These are phyloP conservation scores for Chrysogorgia sp. DNA, from an alignment of 92 coral and sea anemone species.

Conservation along the genomic window DNA sequence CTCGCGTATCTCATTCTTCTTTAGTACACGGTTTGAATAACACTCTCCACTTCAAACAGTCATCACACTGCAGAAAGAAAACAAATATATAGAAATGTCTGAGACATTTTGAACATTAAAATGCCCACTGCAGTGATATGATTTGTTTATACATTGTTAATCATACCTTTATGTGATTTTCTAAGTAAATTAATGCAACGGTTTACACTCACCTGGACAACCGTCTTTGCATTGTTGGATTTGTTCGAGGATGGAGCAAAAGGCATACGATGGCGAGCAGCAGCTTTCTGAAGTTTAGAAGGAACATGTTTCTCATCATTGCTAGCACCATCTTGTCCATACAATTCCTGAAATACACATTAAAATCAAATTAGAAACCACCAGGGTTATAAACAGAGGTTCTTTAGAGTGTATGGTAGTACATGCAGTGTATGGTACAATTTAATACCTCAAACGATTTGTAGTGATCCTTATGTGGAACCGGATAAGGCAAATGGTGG, in stretches of 20 bases:
- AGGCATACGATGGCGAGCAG: constrained; percentile 38
- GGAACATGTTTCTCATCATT: constrained; percentile 41
- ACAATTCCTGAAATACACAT: constrained; percentile 45
- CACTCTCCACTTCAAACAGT: constrained; percentile 54
- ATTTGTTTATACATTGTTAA: too few relatives aligned
- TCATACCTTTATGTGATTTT: constrained; percentile 17
- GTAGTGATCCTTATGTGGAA: constrained; percentile 60
- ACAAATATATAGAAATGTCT: not conserved
- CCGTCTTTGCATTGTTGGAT: constrained; percentile 50
- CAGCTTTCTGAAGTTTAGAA: constrained; percentile 42
- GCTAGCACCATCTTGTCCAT: constrained; percentile 22
- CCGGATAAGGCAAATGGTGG: constrained; percentile 67
- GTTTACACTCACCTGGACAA: constrained; percentile 30
- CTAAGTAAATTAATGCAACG: not conserved
- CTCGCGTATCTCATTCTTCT: constrained; percentile 20
- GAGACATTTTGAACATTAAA: not conserved
- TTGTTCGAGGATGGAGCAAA: constrained; percentile 47
- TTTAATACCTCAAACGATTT: constrained; percentile 49
- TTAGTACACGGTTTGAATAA: constrained; percentile 35
- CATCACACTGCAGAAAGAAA: constrained; percentile 50
- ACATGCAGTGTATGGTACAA: constrained; percentile 3
- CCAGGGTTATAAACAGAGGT: not conserved
- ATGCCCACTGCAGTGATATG: too few relatives aligned
- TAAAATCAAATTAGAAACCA: not conserved
- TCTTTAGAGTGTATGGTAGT: not conserved